phyloP scores from a whole-genome alignment of 2,113 vertebrate genomes.

The Ptyas mucosa region DNA sequence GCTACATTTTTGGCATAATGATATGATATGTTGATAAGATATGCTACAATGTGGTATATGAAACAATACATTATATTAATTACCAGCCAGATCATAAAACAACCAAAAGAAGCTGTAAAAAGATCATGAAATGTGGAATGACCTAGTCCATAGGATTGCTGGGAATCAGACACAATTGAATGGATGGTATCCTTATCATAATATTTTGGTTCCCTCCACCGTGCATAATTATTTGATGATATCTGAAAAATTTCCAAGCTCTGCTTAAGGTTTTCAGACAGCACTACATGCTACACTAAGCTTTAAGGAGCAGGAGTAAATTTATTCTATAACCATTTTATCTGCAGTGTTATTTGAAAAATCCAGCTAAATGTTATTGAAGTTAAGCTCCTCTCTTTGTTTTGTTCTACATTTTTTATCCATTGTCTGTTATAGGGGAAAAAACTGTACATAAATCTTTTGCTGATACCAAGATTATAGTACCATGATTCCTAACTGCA shows the following conservation, averaged over 20 bases:
- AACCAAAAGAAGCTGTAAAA: not conserved
- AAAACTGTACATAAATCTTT: conserved; percentile 2
- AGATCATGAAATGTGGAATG: not conserved
- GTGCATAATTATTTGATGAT: not conserved
- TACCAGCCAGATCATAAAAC: not conserved
- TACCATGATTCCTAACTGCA: conserved; percentile 14
- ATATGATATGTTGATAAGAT: not conserved
- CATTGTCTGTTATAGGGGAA: not conserved
- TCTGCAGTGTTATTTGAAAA: not conserved
- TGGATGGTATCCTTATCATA: not conserved
- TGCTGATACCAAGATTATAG: conserved; percentile 14
- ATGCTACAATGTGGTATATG: not conserved
- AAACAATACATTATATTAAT: not conserved
- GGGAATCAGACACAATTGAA: not conserved
- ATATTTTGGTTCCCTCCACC: not conserved
- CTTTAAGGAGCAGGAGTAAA: accelerated
- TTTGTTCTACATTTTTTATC: not conserved
- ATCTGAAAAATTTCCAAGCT: not conserved
- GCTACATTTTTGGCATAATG: not conserved
- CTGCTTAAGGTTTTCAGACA: not conserved
- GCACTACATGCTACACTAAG: not conserved
- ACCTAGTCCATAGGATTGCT: not conserved
- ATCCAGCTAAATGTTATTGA: not conserved
- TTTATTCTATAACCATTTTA: not conserved
- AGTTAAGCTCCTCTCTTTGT: accelerated